Base-by-base conservation (phyloP, 2,797 vertebrate genomes). In the Anas capensis region DNA sequence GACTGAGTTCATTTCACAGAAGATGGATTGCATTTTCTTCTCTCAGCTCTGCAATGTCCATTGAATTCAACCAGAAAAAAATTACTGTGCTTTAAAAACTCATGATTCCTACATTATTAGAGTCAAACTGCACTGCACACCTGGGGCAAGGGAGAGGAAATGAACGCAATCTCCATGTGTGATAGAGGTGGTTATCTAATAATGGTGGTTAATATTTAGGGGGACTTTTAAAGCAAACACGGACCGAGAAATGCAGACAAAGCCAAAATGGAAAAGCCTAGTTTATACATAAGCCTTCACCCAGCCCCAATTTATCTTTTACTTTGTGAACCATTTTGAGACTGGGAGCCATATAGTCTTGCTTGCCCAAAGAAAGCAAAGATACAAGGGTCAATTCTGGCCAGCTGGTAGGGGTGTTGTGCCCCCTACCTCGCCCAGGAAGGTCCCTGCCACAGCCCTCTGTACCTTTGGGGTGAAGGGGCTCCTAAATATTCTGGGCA, bases 1-100 rank as follows among this genome's bases (percentile, higher is more conserved):
- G 94, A 62, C 95, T 61, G 96, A 96, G 86, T 78, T 97, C 90
- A 93, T 93, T 96, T 92, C 90, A 75, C 95, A 95, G 71, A 75
- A 96, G 94, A 94, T 65, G 92, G 86, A 95, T 71, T 95, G 94
- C 23, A 62, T 96, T 96, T 95, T 87, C 84, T 82, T 33, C 65
- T 54, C 72, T 66, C 90, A 58, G 90, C 64, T 82, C 82, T 24
- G 69, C 14, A 18, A 26, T 83, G 90, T 54, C 94, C 85, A 33
- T 29, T 0, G 60, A 89, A 75, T 69, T 54, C 53, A 80, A 89
- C 29, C 54, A 84, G 69, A 13, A 49, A 64, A 70, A 89, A 15
- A 53, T 34, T 7, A 21, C 64, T 15, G 57, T 71, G 83, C 68
- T 91, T 92, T 69, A 69, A 92, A 76, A 93, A 11, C 20, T 69